Evolutionary conservation across 1,140 invertebrate genomes (phyloP).

Genomic region (Zophobas morio): DNA sequence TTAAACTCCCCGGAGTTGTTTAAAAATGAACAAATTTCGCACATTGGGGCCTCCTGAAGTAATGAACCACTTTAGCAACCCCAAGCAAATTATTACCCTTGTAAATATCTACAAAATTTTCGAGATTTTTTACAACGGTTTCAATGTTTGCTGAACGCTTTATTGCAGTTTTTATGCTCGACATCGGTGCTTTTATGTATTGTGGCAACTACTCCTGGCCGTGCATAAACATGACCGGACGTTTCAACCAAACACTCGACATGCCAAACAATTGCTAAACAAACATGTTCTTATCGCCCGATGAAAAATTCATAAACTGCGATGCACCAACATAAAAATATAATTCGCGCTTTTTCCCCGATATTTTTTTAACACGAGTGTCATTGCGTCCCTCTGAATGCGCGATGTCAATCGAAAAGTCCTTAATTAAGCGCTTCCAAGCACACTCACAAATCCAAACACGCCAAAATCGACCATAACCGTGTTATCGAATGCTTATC

Average conservation of each 20-base stretch:
- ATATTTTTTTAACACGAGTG: background rate
- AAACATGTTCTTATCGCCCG: background rate
- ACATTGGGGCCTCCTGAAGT: slow-evolving; percentile 1
- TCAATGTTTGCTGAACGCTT: background rate
- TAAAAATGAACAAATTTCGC: slow-evolving; percentile 30
- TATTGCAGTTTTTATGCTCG: no score
- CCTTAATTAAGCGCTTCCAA: slow-evolving; percentile 26
- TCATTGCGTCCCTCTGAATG: slow-evolving; percentile 1
- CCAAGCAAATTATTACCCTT: background rate
- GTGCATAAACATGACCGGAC: background rate
- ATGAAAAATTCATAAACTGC: slow-evolving; percentile 7
- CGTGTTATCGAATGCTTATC: slow-evolving; percentile 14
- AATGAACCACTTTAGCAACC: slow-evolving; percentile 1
- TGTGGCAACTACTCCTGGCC: no score
- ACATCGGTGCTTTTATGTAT: no score
- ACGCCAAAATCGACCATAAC: slow-evolving; percentile 21
- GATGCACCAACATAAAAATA: background rate
- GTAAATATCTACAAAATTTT: background rate
- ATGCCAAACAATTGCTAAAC: background rate
- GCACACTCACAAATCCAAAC: slow-evolving; percentile 21
- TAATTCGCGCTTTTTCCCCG: background rate
- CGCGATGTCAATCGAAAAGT: slow-evolving; percentile 25
- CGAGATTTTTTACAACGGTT: background rate
- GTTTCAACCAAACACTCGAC: background rate
- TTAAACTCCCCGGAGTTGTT: slow-evolving; percentile 3